These are phyloP conservation scores for Gadopsis bispinosus DNA, from an alignment of 2,797 vertebrate species.

Conservation along the genomic window DNA sequence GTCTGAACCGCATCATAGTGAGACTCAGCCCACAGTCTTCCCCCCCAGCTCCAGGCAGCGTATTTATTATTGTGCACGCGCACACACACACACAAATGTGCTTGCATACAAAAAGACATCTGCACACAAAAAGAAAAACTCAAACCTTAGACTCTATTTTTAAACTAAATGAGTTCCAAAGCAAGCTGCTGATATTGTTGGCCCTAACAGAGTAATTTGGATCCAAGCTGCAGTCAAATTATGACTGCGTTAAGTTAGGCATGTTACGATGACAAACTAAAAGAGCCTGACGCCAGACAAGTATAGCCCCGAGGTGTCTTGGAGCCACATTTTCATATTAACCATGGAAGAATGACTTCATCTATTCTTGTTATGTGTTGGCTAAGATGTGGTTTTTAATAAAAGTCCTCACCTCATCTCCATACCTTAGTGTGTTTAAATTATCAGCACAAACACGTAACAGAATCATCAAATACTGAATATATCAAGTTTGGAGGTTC, in stretches of 20 bases:
- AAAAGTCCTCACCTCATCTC: slow-evolving; percentile 6
- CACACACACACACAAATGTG: slow-evolving; percentile 27
- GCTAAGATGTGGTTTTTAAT: slow-evolving; percentile 22
- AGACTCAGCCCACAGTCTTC: slow-evolving; percentile 56
- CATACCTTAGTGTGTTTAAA: background rate
- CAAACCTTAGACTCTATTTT: slow-evolving; percentile 59
- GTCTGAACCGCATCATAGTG: slow-evolving; percentile 76
- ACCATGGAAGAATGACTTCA: slow-evolving; percentile 45
- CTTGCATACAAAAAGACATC: slow-evolving; percentile 33
- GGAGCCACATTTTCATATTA: slow-evolving; percentile 30
- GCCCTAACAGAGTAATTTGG: slow-evolving; percentile 49
- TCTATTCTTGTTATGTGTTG: slow-evolving; percentile 11
- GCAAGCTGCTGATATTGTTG: slow-evolving; percentile 54
- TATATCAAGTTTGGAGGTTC: background rate
- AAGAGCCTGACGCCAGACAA: slow-evolving; percentile 58
- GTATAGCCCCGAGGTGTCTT: slow-evolving; percentile 31
- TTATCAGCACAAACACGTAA: background rate
- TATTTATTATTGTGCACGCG: slow-evolving; percentile 57
- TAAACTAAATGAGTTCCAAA: slow-evolving; percentile 55
- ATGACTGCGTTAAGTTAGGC: slow-evolving; percentile 70
- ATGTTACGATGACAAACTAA: slow-evolving; percentile 56
- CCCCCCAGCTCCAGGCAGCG: slow-evolving; percentile 58
- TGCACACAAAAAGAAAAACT: slow-evolving; percentile 37
- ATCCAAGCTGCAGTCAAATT: slow-evolving; percentile 62
- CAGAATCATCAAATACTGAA: background rate